Evolutionary conservation across 1,140 invertebrate species (phyloP).

Genomic region (Drosophila takahashii): DNA sequence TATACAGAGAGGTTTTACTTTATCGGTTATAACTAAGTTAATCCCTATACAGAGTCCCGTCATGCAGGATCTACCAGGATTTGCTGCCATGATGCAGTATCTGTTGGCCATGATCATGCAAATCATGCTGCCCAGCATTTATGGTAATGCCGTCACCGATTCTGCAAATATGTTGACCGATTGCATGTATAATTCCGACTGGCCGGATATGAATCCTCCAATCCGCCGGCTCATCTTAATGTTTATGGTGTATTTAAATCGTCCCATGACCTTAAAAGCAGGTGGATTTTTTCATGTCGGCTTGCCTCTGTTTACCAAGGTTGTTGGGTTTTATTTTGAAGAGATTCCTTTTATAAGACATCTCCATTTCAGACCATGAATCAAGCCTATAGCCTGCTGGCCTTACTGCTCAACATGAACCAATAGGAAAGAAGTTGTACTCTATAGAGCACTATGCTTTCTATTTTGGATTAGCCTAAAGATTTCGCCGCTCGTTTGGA

Average conservation of each 20-base stretch:
- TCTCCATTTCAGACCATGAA: conserved; percentile 62
- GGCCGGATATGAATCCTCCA: conserved; percentile 44
- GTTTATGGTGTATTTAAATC: conserved; percentile 65
- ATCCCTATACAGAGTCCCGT: conserved; percentile 29
- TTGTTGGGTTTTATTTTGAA: neutral
- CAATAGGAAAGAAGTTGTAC: conserved; percentile 22
- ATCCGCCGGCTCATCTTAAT: conserved; percentile 50
- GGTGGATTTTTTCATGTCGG: conserved; percentile 64
- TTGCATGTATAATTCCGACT: conserved; percentile 47
- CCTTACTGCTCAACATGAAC: conserved; percentile 64
- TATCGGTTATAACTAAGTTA: neutral
- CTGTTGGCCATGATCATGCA: conserved; percentile 52
- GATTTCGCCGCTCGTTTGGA: conserved; percentile 49
- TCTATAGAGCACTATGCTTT: conserved; percentile 1
- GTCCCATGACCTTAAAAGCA: conserved; percentile 41
- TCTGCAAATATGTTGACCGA: conserved; percentile 36
- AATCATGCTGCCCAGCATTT: conserved; percentile 66
- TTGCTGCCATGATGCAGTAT: conserved; percentile 57
- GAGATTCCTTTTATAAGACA: neutral
- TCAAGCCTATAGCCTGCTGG: conserved; percentile 68
- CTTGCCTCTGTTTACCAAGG: conserved; percentile 69
- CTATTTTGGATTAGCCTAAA: conserved; percentile 41
- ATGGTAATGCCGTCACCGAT: conserved; percentile 61
- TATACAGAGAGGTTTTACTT: neutral
- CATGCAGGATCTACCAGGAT: conserved; percentile 18